A percentile compares a stretch with the other conserved stretches of the same genome.
Conservation (phyloP, 1,140 invertebrate genomes). For the Drosophila burlai region DNA sequence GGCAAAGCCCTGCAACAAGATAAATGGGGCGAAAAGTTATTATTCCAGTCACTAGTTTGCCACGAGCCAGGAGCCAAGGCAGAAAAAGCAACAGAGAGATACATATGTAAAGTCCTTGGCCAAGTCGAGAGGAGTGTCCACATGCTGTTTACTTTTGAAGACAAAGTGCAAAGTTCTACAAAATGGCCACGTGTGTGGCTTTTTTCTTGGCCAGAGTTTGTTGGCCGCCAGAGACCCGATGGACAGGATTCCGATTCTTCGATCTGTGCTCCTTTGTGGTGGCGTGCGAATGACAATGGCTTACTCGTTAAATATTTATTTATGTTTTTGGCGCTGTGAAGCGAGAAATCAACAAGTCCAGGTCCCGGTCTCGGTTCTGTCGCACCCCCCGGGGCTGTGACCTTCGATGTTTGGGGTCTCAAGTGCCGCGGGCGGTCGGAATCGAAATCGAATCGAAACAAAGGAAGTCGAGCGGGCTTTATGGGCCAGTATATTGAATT, state of each 20-base stretch:
- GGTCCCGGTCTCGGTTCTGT: neutral
- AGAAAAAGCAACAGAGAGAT: neutral
- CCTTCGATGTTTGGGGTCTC: slow-evolving; percentile 12
- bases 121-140: slow-evolving; percentile 22
- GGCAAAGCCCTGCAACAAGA: slow-evolving; percentile 9
- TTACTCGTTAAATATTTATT: slow-evolving; percentile 70
- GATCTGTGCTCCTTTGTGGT: slow-evolving; percentile 27
- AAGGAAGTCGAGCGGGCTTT: slow-evolving; percentile 24
- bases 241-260: slow-evolving; percentile 16
- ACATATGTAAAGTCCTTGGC: slow-evolving; percentile 16
- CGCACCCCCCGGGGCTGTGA: slow-evolving; percentile 12
- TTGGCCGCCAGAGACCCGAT: slow-evolving; percentile 45
- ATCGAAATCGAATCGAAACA: slow-evolving; percentile 3
- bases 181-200: slow-evolving; percentile 44
- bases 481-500: slow-evolving; percentile 45
- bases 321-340: slow-evolving; percentile 54
- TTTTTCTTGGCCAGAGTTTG: slow-evolving; percentile 26
- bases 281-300: slow-evolving; percentile 44
- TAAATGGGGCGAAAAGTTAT: slow-evolving; percentile 43
- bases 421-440: neutral
- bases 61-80: slow-evolving; percentile 5
- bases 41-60: slow-evolving; percentile 48
- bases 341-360: slow-evolving; percentile 53
- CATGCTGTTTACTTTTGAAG: slow-evolving; percentile 42
- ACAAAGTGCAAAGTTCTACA: slow-evolving; percentile 55